Conservation (phyloP, 2,113 vertebrate genomes). For the Oreochromis aureus region DNA sequence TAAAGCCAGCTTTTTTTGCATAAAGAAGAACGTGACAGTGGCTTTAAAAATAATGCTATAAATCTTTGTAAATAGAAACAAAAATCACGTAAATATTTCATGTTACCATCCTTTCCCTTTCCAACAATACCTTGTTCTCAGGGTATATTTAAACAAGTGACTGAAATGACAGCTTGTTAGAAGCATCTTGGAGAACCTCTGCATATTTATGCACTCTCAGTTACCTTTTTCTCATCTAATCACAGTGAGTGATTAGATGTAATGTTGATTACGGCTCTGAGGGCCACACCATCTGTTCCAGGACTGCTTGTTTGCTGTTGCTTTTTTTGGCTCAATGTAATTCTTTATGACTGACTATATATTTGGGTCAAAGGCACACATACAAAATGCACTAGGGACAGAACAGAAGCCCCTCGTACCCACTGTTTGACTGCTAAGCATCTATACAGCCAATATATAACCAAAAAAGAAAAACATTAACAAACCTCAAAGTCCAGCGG, state of each 20-base stretch:
- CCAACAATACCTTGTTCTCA: background rate
- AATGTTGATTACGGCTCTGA: background rate
- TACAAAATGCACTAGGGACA: background rate
- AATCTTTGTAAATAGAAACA: background rate
- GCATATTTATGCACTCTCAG: background rate
- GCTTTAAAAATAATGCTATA: background rate
- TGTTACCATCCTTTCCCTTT: background rate
- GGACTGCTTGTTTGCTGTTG: background rate
- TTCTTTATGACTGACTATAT: background rate
- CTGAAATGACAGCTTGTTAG: background rate
- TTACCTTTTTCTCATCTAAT: background rate
- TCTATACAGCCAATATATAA: background rate
- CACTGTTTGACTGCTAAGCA: background rate
- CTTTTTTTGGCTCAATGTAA: background rate
- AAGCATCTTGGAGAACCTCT: background rate
- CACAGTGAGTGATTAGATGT: background rate
- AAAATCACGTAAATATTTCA: background rate
- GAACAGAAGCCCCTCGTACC: background rate
- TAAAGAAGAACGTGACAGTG: background rate
- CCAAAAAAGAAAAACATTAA: background rate
- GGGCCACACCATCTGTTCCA: background rate
- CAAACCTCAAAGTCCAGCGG: constrained; percentile 83
- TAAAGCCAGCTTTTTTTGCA: background rate
- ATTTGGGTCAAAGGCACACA: background rate
- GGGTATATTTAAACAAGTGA: background rate